Conservation (phyloP, 1,140 invertebrate genomes). For the Ceratina japonica region DNA sequence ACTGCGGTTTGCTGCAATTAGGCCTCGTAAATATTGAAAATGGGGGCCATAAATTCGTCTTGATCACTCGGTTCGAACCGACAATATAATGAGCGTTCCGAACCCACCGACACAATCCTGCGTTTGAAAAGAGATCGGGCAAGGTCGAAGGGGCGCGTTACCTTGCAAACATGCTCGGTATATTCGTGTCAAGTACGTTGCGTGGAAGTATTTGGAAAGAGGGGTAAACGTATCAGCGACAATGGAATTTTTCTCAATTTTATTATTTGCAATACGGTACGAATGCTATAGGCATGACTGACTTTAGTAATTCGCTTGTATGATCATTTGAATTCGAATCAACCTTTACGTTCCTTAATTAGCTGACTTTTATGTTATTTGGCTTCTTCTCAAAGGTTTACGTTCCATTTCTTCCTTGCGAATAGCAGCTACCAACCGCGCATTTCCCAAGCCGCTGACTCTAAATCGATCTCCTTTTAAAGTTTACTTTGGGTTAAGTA, state of each 20-base stretch:
- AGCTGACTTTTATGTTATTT: no score
- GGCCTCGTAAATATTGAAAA: constrained; percentile 62
- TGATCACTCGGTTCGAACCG: constrained; percentile 36
- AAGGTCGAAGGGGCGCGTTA: constrained; percentile 41
- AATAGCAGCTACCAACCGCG: no score
- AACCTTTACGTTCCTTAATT: no score
- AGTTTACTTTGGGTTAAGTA: neutral
- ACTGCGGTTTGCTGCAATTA: constrained; percentile 60
- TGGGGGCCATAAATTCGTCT: constrained; percentile 62
- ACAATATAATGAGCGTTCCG: constrained; percentile 38
- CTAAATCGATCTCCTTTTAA: neutral
- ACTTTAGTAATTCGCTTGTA: no score
- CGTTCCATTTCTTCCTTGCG: neutral
- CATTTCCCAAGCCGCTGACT: neutral
- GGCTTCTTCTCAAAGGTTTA: neutral
- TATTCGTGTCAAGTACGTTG: neutral
- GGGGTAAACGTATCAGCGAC: neutral
- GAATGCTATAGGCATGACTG: no score
- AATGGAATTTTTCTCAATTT: no score
- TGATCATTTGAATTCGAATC: no score
- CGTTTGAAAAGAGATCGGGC: constrained; percentile 19
- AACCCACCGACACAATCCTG: neutral
- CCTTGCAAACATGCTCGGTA: neutral
- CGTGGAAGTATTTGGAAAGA: no score
- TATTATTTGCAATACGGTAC: no score